Evolutionary conservation across 30 jellyfish, hydroid and myxozoan species (phyloP).

Genomic region (Aurelia aurita complex sp. Pacific): DNA sequence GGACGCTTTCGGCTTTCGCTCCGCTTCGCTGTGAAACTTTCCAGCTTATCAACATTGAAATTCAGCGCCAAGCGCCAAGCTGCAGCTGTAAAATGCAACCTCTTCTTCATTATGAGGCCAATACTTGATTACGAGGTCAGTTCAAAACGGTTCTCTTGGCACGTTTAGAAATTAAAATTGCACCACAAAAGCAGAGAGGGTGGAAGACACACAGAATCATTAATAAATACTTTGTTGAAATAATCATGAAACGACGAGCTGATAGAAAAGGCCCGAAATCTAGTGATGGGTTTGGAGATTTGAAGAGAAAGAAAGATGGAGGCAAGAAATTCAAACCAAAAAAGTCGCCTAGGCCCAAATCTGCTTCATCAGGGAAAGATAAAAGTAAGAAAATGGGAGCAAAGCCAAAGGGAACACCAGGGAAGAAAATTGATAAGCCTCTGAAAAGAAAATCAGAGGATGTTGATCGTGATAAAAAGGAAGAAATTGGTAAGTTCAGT

Average conservation of each 20-base stretch:
- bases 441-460: neutral
- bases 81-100: no score
- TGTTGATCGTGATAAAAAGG: conserved; percentile 20
- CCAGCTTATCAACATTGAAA: no score
- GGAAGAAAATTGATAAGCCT: conserved; percentile 1
- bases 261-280: conserved; percentile 17
- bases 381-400: conserved; percentile 11
- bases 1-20: no score
- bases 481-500: conserved; percentile 11
- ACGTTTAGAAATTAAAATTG: no score
- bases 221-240: no score
- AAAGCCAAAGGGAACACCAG: neutral
- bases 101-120: no score
- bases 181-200: no score
- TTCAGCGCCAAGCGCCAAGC: no score
- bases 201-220: no score
- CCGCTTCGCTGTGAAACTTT: no score
- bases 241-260: conserved; percentile 15
- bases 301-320: conserved; percentile 25
- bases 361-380: neutral
- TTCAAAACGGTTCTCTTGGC: no score
- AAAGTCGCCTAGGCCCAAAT: conserved; percentile 20
- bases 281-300: conserved; percentile 4
- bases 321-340: conserved; percentile 38
- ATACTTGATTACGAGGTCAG: no score